A percentile compares a stretch with the other conserved stretches of the same genome.
These are phyloP conservation scores for Macrophya alboannulata DNA, from an alignment of 2,888 invertebrate genomes.

Conservation along the genomic window DNA sequence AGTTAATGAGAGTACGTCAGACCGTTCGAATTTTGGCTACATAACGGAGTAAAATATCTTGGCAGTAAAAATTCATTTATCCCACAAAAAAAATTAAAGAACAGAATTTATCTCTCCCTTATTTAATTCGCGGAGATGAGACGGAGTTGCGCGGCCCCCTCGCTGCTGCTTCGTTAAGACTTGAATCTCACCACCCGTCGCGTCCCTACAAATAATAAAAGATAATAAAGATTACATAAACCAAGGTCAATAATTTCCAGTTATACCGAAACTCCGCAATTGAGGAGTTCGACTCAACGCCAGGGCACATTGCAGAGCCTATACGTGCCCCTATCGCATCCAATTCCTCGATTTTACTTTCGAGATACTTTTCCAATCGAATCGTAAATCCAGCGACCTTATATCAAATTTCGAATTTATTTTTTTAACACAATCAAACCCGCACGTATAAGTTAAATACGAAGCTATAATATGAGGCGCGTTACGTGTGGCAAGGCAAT, in stretches of 20 bases:
- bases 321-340: neutral
- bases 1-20: neutral
- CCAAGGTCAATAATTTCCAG: neutral
- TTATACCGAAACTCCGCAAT: neutral
- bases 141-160: neutral
- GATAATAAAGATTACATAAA: neutral
- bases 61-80: neutral
- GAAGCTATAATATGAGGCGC: neutral
- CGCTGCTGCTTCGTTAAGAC: neutral
- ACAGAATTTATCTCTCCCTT: neutral
- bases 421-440: neutral
- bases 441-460: neutral
- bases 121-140: neutral
- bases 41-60: neutral
- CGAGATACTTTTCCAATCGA: neutral
- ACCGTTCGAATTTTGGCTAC: neutral
- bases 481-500: neutral
- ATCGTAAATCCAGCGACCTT: neutral
- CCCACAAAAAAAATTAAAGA: neutral
- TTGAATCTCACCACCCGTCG: neutral
- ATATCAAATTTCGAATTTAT: neutral
- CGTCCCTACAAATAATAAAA: neutral
- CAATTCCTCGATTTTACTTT: too few species aligned
- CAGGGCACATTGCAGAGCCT: neutral
- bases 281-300: neutral